Evolutionary conservation across 2,888 invertebrate species (phyloP), one percentile per base, ranked within the genome.

Genomic region (Caenorhabditis uteleia): DNA sequence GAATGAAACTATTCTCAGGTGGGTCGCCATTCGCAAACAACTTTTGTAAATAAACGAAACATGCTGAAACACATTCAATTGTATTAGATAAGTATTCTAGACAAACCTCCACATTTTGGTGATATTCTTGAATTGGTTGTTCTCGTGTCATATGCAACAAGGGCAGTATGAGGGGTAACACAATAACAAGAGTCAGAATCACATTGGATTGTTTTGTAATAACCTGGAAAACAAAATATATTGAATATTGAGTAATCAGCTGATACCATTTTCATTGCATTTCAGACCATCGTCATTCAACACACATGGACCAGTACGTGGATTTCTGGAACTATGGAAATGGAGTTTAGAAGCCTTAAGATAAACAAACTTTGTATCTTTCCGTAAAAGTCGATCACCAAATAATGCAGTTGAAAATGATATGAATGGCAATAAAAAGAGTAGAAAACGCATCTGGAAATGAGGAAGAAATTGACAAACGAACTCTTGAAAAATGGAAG

Each of bases 201-300:
- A 51, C 80, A 80, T 51, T 80, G 80, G n/a, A 73, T 69, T 31
- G 70, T 60, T 42, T 75, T 76, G 55, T 77, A 80, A 51, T 75
- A 80, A 12, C 80, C 79, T 71, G 49, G 36, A 59, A 49, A 21
- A 1, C 23, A 29, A 25, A 16, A 40, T 4, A 25, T 2, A 44
- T 25, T 21, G 5, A 44, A 18, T 14, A 18, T 6, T 5, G n/a
- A n/a, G 27, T n/a, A 5, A 8, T 26, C 25, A 16, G 18, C 7
- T 29, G 12, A 16, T 14, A 71, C 72, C 74, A 39, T 70, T 59
- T 21, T 68, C 55, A 43, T 74, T 71, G 66, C 77, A 77, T 26
- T 74, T 77, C 34, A 64, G 42, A n/a, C 53, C 57, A 29, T 65
- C 48, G 21, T 70, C 49, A 25, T 65, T 71, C 14, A 71, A 27